Evolutionary conservation across 1,140 invertebrate genomes (phyloP).

Genomic region (Eurosta solidaginis): DNA sequence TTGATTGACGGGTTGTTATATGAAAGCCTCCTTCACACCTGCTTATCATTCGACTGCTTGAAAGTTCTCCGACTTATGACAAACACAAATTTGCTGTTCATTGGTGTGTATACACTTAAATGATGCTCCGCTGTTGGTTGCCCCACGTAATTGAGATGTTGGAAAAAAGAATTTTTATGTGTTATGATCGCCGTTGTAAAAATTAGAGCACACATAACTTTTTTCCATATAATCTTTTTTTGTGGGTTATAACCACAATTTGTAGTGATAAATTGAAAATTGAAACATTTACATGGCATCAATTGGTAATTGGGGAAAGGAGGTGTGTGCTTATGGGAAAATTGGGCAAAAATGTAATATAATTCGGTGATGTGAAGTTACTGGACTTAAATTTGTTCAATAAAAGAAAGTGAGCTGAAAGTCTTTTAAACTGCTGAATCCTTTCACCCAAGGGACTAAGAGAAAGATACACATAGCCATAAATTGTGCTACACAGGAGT

Average conservation of each 20-base stretch:
- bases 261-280: background rate
- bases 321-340: background rate
- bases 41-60: background rate
- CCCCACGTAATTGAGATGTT: background rate
- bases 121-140: constrained; percentile 15
- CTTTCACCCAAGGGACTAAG: too few relatives aligned
- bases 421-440: too few relatives aligned
- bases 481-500: too few relatives aligned
- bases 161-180: background rate
- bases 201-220: background rate
- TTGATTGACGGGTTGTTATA: too few relatives aligned
- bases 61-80: background rate
- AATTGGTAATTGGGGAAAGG: background rate
- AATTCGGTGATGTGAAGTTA: too few relatives aligned
- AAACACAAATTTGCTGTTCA: constrained; percentile 11
- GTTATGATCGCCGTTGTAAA: background rate
- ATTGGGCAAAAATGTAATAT: too few relatives aligned
- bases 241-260: background rate
- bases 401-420: too few relatives aligned
- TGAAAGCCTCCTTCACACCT: background rate
- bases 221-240: background rate
- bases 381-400: too few relatives aligned
- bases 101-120: constrained; percentile 14
- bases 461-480: too few relatives aligned
- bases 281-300: background rate